A percentile compares a stretch with the other conserved stretches of the same genome.
Conservation (phyloP, 2,888 invertebrate species). For the Euzophera pinguis region DNA sequence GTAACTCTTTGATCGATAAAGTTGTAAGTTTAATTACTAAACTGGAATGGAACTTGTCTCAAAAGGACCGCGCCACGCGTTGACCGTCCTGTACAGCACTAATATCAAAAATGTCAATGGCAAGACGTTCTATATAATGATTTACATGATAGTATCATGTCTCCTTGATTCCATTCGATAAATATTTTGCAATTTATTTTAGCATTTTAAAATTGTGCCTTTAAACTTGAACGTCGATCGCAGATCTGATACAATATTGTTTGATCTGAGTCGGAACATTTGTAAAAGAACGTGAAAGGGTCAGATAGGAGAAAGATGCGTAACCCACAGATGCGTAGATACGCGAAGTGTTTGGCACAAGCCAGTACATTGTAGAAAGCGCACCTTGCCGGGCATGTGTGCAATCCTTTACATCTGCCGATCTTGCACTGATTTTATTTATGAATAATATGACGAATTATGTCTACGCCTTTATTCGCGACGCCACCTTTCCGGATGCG, state of each 20-base stretch:
- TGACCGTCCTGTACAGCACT: constrained; percentile 33
- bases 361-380: constrained; percentile 44
- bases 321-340: constrained; percentile 51
- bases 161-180: background rate
- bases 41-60: constrained; percentile 56
- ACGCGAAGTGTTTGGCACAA: constrained; percentile 64
- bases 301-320: constrained; percentile 30
- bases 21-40: constrained; percentile 76
- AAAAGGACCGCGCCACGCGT: constrained; percentile 65
- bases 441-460: constrained; percentile 79
- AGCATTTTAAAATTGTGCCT: background rate
- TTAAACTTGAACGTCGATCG: background rate
- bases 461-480: constrained; percentile 63
- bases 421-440: constrained; percentile 75
- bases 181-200: background rate
- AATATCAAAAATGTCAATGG: constrained; percentile 29
- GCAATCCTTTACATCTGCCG: constrained; percentile 76
- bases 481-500: constrained; percentile 76
- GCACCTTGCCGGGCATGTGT: constrained; percentile 73
- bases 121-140: background rate
- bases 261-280: background rate
- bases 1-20: constrained; percentile 72
- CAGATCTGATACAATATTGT: background rate
- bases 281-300: constrained; percentile 20
- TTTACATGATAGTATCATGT: background rate